Evolutionary conservation across 2,888 invertebrate genomes (phyloP).

Genomic region (Nemotelus nigrinus): DNA sequence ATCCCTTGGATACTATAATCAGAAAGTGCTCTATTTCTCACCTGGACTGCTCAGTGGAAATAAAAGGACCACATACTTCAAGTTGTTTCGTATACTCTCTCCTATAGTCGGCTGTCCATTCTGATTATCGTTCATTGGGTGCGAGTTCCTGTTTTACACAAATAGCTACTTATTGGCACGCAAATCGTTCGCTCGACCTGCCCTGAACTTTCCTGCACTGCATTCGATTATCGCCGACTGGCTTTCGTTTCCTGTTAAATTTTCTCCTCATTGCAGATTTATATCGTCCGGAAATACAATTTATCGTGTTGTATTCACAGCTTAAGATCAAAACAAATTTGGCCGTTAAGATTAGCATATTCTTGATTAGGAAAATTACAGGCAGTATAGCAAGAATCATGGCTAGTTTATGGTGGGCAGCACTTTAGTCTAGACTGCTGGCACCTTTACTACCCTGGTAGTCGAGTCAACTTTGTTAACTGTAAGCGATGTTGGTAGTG

Average conservation of each 20-base stretch:
- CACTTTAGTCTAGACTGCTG: not conserved
- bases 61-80: not conserved
- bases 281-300: constrained; percentile 46
- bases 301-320: constrained; percentile 45
- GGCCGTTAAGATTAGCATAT: constrained; percentile 43
- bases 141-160: constrained; percentile 37
- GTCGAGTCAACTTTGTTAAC: too few species aligned
- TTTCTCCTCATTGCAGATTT: constrained; percentile 35
- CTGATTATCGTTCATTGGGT: constrained; percentile 43
- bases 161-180: constrained; percentile 44
- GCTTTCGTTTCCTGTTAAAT: constrained; percentile 25
- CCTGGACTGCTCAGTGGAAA: constrained; percentile 9
- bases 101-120: not conserved
- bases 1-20: not conserved
- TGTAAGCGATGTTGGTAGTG: too few species aligned
- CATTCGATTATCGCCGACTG: not conserved
- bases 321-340: constrained; percentile 44
- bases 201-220: not conserved
- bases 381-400: constrained; percentile 26
- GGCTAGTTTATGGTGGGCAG: constrained; percentile 3
- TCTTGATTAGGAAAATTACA: constrained; percentile 43
- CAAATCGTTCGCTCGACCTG: constrained; percentile 5
- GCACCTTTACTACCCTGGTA: too few species aligned
- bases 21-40: constrained; percentile 24
- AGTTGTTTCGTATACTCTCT: not conserved